phyloP scores from a whole-genome alignment of 2,888 invertebrate species.

The Tribolium freemani region DNA sequence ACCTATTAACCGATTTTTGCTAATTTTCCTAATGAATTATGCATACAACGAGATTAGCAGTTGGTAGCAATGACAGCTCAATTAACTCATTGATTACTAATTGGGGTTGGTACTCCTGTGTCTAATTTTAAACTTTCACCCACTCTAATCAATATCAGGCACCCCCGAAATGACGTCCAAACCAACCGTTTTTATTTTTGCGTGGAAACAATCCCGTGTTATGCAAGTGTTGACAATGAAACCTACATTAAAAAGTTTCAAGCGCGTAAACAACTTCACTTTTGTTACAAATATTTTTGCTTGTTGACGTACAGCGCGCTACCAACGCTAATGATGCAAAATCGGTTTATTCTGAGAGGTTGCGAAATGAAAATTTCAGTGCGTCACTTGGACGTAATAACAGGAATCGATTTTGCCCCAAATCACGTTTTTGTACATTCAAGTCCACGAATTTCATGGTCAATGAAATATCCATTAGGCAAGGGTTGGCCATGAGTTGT shows the following conservation, averaged over 20 bases:
- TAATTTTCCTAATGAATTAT: not conserved
- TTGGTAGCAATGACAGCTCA: not conserved
- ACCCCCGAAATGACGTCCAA: not conserved
- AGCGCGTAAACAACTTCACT: not conserved
- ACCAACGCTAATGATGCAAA: not conserved
- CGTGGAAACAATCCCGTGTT: not conserved
- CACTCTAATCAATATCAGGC: not conserved
- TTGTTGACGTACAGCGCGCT: not conserved
- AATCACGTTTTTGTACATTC: not conserved
- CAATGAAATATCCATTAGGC: not conserved
- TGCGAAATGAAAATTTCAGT: not conserved
- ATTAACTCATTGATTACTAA: not conserved
- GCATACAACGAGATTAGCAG: not conserved
- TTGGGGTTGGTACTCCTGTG: not conserved
- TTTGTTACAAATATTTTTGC: not conserved
- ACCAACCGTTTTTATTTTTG: not conserved
- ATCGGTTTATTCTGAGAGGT: not conserved
- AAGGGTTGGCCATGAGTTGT: not conserved
- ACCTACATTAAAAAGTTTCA: not conserved
- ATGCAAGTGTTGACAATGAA: not conserved
- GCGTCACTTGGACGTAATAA: not conserved
- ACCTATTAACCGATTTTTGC: not conserved
- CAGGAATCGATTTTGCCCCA: not conserved
- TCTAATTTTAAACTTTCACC: not conserved
- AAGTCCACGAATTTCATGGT: not conserved